Evolutionary conservation across 2,888 invertebrate species (phyloP), one percentile per base, ranked within the genome.

Genomic region (Lampropteryx suffumata): DNA sequence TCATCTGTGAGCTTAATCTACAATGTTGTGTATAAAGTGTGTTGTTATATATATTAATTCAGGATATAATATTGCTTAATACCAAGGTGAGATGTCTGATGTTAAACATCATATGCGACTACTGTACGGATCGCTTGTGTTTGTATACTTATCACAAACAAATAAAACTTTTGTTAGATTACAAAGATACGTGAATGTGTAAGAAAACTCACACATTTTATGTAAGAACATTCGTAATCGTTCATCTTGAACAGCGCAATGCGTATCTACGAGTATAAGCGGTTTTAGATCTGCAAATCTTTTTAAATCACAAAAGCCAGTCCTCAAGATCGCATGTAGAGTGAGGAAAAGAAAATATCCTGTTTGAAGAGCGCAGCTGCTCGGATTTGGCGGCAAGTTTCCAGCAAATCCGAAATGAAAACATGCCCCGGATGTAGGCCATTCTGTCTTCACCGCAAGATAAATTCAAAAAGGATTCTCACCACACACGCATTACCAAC

Each of bases 221-320:
- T 21, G 24, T 6, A 5, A 24, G 1, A 5, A 24, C 3, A 7
- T 24, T 24, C 24, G n/a, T 69, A 71, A 66, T 62, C 68, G 67
- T 69, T 79, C 74, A 81, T 63, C 57, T 63, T 66, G 62, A 62
- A 65, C 70, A 35, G 48, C 50, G 52, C 54, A 55, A 47, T 50
- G 50, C 69, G 73, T 65, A 71, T 67, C 71, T 62, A n/a, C n/a
- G n/a, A n/a, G n/a, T n/a, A 65, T 85, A 86, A 86, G 85, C 85
- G 82, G 80, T 78, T 85, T 86, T 84, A 73, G 76, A 62, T 71
- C 62, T 66, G 78, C 72, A 84, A 87, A 89, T 87, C 86, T 87
- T 88, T 88, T 87, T 84, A 88, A 88, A 88, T 84, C 86, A 82
- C 84, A 86, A 88, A 86, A 89, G 82, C 83, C 76, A 86, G 82